Base-by-base conservation (phyloP, 2,888 invertebrate genomes). In the Hypolimnas misippus region DNA sequence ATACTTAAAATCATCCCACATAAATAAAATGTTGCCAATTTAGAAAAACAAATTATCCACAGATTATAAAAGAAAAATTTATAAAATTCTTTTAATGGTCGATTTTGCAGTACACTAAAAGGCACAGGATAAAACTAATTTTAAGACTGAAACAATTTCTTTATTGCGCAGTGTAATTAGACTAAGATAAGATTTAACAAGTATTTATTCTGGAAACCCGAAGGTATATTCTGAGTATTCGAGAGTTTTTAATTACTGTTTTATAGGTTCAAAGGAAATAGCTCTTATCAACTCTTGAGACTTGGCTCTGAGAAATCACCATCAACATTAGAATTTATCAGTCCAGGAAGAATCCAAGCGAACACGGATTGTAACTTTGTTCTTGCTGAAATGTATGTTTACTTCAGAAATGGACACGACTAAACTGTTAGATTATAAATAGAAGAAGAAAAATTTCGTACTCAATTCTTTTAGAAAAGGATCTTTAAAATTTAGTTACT, bases 241-340 rank as follows among this genome's bases (percentile, higher is more conserved):
- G 16, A 14, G 16, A 40, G 14, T 16, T n/a, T 14, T 40, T 6
- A 40, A 40, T 14, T 40, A 14, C 7, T 14, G 16, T 14, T 14
- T 7, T 16, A 40, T 40, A 14, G 40, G 40, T 2, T 40, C 16
- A 14, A 16, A 40, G 16, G 40, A 16, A 16, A 16, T 16, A 40
- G 14, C 40, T 5, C 40, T n/a, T 7, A 40, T 14, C 4, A 16
- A 7, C 40, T 40, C 40, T 6, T 7, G 40, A 40, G 16, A 40
- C 40, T 40, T 40, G 14, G 40, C 6, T 14, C 14, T n/a, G 14
- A 14, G 40, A 40, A 40, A 16, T 35, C 35, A 5, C 35, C 12
- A n/a, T 35, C 14, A 16, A 44, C 44, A 44, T 44, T 44, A 19
- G 44, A 19, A 44, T 44, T 44, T 44, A 44, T 40, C 44, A 17